Conservation (phyloP, 2,797 vertebrate species). For the Loriculus beryllinus region DNA sequence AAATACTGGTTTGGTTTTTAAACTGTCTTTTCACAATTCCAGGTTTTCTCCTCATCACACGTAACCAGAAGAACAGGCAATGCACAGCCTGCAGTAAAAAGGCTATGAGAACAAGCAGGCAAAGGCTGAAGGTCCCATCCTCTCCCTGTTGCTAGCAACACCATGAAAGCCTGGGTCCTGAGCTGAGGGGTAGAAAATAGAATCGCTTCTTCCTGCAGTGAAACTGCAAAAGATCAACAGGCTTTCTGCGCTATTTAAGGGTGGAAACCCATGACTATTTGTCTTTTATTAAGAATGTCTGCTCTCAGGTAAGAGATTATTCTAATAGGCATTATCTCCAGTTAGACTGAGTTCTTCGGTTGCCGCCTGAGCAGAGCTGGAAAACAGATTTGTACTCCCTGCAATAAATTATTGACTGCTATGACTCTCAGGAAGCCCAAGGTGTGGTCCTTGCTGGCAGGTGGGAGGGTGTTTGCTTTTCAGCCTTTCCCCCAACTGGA, state of each 20-base stretch:
- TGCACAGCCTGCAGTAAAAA: not conserved
- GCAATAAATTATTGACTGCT: slow-evolving; percentile 50
- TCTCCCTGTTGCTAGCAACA: not conserved
- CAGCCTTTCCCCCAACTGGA: slow-evolving; percentile 55
- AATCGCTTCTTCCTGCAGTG: not conserved
- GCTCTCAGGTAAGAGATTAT: not conserved
- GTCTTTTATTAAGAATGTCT: not conserved
- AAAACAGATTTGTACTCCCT: slow-evolving; percentile 10
- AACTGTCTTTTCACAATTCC: not conserved
- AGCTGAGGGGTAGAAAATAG: not conserved
- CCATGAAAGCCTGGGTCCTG: accelerated
- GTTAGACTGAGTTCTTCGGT: not conserved
- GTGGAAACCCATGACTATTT: not conserved
- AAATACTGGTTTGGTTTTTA: not conserved
- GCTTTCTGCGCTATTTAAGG: not conserved
- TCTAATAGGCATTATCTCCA: not conserved
- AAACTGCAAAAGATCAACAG: not conserved
- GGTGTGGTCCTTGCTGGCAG: slow-evolving; percentile 60
- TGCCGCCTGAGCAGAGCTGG: slow-evolving; percentile 1
- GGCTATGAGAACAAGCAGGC: not conserved
- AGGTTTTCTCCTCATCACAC: not conserved
- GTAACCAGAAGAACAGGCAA: not conserved
- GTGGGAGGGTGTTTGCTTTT: slow-evolving; percentile 53
- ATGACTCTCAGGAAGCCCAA: slow-evolving; percentile 45
- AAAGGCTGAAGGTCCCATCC: not conserved